Evolutionary conservation across 2,113 vertebrate species (phyloP).

Genomic region (Neomonachus schauinslandi): DNA sequence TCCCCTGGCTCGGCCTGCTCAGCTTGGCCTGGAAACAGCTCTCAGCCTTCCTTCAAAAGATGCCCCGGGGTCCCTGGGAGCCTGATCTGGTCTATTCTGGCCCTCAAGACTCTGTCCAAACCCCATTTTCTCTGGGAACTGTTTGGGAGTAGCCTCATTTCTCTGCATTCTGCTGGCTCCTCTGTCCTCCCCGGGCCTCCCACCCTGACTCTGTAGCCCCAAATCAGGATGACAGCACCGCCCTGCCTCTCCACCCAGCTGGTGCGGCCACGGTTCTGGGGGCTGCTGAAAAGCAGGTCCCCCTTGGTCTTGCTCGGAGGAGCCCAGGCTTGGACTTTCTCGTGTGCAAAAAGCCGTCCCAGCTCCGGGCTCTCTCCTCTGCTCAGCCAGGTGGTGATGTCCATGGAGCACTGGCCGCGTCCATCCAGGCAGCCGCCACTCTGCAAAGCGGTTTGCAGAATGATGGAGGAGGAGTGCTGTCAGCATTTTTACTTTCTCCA

Average conservation of each 20-base stretch:
- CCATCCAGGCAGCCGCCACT: rapidly evolving
- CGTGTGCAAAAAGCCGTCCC: background rate
- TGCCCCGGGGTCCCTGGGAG: rapidly evolving
- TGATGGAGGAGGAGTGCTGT: rapidly evolving
- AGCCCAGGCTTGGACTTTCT: background rate
- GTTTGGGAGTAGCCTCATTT: background rate
- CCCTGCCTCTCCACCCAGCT: background rate
- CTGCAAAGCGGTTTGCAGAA: background rate
- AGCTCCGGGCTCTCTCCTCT: background rate
- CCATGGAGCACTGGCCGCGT: background rate
- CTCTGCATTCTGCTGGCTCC: background rate
- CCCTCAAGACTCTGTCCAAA: background rate
- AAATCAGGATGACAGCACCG: background rate
- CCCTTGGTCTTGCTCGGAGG: background rate
- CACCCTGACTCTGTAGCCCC: background rate
- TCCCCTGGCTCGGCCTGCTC: background rate
- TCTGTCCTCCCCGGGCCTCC: background rate
- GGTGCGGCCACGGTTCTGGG: background rate
- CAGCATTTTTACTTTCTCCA: rapidly evolving
- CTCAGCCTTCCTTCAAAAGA: background rate
- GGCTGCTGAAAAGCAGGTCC: background rate
- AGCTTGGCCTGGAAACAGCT: background rate
- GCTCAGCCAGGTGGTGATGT: background rate
- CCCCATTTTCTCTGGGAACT: background rate
- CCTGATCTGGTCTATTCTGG: rapidly evolving